Evolutionary conservation across 1,140 invertebrate genomes (phyloP).

Genomic region (Odontomachus brunneus): DNA sequence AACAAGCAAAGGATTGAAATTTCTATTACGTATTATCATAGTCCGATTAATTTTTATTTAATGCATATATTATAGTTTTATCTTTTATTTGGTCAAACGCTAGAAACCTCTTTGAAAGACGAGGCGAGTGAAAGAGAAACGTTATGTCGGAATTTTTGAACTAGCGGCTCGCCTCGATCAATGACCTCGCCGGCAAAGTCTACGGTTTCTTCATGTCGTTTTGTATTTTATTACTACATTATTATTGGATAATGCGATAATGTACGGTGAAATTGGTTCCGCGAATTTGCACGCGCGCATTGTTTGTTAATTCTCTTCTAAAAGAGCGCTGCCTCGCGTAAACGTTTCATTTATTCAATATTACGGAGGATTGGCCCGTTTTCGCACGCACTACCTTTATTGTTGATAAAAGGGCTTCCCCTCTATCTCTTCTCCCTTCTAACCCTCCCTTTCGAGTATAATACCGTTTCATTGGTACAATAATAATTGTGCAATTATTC

Average conservation of each 20-base stretch:
- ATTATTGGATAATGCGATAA: too few relatives aligned
- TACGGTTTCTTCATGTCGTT: too few relatives aligned
- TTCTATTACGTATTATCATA: too few relatives aligned
- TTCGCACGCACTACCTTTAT: background rate
- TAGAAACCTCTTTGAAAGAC: too few relatives aligned
- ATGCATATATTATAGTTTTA: too few relatives aligned
- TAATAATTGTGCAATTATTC: slow-evolving; percentile 48
- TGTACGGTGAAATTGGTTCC: too few relatives aligned
- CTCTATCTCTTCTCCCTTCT: background rate
- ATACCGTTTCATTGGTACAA: slow-evolving; percentile 17
- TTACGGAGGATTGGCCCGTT: background rate
- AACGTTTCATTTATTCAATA: slow-evolving; percentile 43
- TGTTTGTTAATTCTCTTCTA: too few relatives aligned
- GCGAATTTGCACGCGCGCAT: too few relatives aligned
- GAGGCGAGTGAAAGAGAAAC: background rate
- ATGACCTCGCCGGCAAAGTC: background rate
- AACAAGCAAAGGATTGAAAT: too few relatives aligned
- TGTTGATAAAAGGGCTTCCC: background rate
- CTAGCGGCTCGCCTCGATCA: background rate
- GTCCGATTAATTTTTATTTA: too few relatives aligned
- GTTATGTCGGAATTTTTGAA: background rate
- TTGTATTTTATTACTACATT: too few relatives aligned
- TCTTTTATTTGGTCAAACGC: too few relatives aligned
- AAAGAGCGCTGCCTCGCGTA: background rate
- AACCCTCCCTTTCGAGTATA: background rate